phyloP scores from a whole-genome alignment of 2,797 vertebrate genomes.

The Buceros bicornis region DNA sequence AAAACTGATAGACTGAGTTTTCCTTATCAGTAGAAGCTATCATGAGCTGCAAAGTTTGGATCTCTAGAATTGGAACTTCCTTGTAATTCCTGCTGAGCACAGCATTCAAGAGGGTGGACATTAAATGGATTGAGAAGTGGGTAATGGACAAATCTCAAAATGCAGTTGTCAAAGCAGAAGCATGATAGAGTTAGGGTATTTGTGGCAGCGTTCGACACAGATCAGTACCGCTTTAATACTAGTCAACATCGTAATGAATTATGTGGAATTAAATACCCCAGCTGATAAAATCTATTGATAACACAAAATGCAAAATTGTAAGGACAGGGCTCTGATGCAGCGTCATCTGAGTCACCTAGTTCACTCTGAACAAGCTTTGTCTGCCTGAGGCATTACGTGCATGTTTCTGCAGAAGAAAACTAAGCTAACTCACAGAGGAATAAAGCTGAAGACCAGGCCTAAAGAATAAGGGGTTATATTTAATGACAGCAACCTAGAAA shows the following conservation, averaged over 20 bases:
- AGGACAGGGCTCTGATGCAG: constrained; percentile 31
- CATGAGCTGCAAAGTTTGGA: constrained; percentile 13
- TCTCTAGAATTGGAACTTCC: constrained; percentile 46
- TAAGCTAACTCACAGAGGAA: neutral
- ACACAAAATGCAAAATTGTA: constrained; percentile 57
- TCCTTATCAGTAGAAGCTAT: constrained; percentile 45
- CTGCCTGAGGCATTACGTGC: neutral
- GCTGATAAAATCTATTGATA: constrained; percentile 63
- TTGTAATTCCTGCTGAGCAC: constrained; percentile 51
- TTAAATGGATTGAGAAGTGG: constrained; percentile 57
- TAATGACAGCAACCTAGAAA: neutral
- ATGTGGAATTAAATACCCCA: constrained; percentile 47
- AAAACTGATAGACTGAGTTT: constrained; percentile 56
- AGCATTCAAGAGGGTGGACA: neutral
- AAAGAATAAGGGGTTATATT: neutral
- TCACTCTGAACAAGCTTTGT: neutral
- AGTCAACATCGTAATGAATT: constrained; percentile 50
- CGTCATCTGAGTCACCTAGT: constrained; percentile 25
- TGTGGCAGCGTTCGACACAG: neutral
- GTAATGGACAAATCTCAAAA: constrained; percentile 60
- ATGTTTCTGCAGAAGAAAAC: neutral
- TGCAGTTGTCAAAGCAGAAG: constrained; percentile 48
- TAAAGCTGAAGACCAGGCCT: neutral
- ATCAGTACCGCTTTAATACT: constrained; percentile 33
- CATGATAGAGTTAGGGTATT: constrained; percentile 36